Evolutionary conservation across 2,113 vertebrate species (phyloP).

Genomic region (Fukomys damarensis): DNA sequence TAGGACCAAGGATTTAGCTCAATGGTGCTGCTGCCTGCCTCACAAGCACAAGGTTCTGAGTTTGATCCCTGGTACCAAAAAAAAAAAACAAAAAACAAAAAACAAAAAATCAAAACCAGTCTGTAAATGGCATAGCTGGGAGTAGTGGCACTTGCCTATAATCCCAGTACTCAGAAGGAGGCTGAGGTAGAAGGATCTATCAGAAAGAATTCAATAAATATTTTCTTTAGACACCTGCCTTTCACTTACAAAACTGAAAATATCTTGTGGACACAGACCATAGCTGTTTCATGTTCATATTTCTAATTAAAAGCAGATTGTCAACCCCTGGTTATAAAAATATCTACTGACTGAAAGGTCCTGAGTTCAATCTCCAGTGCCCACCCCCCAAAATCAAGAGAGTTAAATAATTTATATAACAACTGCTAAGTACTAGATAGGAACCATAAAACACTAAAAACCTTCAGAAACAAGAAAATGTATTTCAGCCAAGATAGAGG

Average conservation of each 20-base stretch:
- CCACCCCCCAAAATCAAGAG: no score
- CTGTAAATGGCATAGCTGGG: background rate
- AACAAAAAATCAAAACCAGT: no score
- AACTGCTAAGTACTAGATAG: background rate
- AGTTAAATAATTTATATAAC: background rate
- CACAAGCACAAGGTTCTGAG: no score
- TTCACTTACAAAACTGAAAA: background rate
- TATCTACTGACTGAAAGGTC: background rate
- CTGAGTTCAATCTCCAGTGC: no score
- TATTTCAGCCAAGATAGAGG: background rate
- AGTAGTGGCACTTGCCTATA: background rate
- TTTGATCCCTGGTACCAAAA: no score
- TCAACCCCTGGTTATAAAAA: background rate
- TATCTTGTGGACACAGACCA: background rate
- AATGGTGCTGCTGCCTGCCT: no score
- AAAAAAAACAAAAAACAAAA: no score
- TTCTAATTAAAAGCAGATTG: background rate
- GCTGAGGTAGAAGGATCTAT: background rate
- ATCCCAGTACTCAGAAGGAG: background rate
- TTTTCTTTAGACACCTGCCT: background rate
- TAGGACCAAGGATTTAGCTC: no score
- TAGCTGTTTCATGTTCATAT: background rate
- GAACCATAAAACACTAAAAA: background rate
- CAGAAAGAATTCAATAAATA: constrained; percentile 21
- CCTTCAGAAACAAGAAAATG: background rate